Conservation (phyloP, 2,113 vertebrate genomes). For the Equus przewalskii region DNA sequence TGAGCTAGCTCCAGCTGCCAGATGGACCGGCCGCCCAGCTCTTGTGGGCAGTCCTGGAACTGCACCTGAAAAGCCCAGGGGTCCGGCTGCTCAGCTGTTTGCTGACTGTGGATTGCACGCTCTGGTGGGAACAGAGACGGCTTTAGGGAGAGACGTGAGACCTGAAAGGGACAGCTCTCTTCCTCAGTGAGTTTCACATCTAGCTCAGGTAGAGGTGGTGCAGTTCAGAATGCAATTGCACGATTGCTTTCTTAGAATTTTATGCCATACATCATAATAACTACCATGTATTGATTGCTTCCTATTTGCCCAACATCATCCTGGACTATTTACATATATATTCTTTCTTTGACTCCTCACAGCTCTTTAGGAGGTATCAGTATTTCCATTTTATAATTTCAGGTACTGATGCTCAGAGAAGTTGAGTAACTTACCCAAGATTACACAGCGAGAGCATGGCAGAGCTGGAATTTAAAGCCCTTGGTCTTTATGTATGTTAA, state of each 20-base stretch:
- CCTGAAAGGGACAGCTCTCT: background rate
- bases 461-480: background rate
- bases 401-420: background rate
- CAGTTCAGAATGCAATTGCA: background rate
- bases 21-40: background rate
- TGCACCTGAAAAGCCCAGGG: background rate
- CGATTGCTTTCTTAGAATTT: background rate
- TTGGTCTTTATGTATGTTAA: background rate
- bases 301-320: background rate
- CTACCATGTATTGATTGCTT: background rate
- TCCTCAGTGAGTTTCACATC: background rate
- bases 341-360: background rate
- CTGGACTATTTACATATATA: background rate
- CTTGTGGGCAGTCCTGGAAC: background rate
- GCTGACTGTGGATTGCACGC: background rate
- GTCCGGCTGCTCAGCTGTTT: background rate
- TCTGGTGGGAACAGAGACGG: background rate
- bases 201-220: background rate
- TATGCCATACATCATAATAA: background rate
- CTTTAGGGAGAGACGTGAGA: background rate
- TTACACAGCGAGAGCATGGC: background rate
- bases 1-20: background rate
- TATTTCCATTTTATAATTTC: conserved; percentile 24
- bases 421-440: background rate
- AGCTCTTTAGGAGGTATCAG: background rate